These are phyloP conservation scores for Leptinotarsa juncta DNA, from an alignment of 2,888 invertebrate genomes.

Conservation along the genomic window DNA sequence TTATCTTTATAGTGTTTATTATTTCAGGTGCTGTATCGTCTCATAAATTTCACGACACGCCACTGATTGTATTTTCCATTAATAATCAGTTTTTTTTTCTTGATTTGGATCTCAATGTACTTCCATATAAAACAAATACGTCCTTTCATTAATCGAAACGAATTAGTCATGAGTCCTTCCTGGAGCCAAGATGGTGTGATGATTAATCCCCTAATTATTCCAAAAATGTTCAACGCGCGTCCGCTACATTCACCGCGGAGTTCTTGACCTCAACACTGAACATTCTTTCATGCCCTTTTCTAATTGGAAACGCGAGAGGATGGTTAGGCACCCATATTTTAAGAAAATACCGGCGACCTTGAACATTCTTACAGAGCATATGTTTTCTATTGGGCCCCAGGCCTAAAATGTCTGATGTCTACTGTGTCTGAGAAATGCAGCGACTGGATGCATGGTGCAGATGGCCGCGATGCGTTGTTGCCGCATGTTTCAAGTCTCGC, in stretches of 20 bases:
- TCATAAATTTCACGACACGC: too few species aligned
- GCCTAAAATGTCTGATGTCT: conserved; percentile 26
- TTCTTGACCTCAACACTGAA: conserved; percentile 33
- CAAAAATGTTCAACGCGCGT: conserved; percentile 32
- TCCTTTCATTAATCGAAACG: background rate
- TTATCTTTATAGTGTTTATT: too few species aligned
- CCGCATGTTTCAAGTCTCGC: background rate
- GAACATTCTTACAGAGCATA: conserved; percentile 32
- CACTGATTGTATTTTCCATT: too few species aligned
- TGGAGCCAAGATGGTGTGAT: conserved; percentile 16
- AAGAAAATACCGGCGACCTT: conserved; percentile 30
- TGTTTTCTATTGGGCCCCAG: conserved; percentile 34
- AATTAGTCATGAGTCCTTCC: background rate
- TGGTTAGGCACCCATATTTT: conserved; percentile 23
- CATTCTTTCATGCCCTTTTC: conserved; percentile 35
- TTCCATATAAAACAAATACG: background rate
- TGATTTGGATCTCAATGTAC: too few species aligned
- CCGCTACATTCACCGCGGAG: conserved; percentile 23
- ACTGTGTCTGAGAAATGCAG: conserved; percentile 21
- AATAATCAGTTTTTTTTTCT: too few species aligned
- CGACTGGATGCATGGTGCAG: conserved; percentile 10
- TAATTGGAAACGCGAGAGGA: conserved; percentile 11
- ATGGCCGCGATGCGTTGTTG: conserved; percentile 2
- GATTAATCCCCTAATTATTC: conserved; percentile 34
- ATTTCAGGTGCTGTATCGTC: too few species aligned